Conservation (phyloP, 2,797 vertebrate species). For the Cheirogaleus major region DNA sequence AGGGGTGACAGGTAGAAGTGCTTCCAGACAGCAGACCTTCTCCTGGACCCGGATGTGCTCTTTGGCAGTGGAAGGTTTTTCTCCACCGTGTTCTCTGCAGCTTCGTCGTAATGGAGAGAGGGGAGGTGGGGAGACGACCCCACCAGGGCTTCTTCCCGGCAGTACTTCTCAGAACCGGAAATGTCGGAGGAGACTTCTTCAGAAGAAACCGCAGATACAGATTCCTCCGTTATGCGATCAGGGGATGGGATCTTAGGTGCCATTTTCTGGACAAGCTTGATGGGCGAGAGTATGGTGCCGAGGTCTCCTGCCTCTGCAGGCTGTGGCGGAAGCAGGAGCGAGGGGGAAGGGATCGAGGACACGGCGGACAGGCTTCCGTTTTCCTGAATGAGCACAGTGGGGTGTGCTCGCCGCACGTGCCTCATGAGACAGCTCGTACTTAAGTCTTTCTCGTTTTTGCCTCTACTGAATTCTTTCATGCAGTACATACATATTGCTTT, state of each 20-base stretch:
- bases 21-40: slow-evolving; percentile 98
- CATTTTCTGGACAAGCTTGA: slow-evolving; percentile 90
- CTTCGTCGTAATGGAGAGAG: slow-evolving; percentile 89
- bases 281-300: slow-evolving; percentile 87
- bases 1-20: slow-evolving; percentile 97
- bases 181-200: slow-evolving; percentile 91
- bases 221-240: slow-evolving; percentile 89
- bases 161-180: slow-evolving; percentile 88
- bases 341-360: slow-evolving; percentile 81
- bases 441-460: slow-evolving; percentile 99
- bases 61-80: slow-evolving; percentile 89
- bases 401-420: slow-evolving; percentile 97
- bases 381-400: slow-evolving; percentile 93
- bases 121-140: slow-evolving; percentile 88
- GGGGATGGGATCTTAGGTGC: slow-evolving; percentile 91
- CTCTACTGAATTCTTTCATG: slow-evolving; percentile 99
- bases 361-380: slow-evolving; percentile 87
- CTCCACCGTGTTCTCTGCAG: slow-evolving; percentile 87
- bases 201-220: slow-evolving; percentile 83
- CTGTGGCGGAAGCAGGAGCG: slow-evolving; percentile 81
- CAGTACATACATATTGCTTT: slow-evolving; percentile 99
- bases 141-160: slow-evolving; percentile 85
- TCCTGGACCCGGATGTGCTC: slow-evolving; percentile 91
- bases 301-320: slow-evolving; percentile 80
- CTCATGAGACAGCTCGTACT: slow-evolving; percentile 99